Conservation (phyloP, 2,113 vertebrate genomes). For the Phylloscopus whistleri region DNA sequence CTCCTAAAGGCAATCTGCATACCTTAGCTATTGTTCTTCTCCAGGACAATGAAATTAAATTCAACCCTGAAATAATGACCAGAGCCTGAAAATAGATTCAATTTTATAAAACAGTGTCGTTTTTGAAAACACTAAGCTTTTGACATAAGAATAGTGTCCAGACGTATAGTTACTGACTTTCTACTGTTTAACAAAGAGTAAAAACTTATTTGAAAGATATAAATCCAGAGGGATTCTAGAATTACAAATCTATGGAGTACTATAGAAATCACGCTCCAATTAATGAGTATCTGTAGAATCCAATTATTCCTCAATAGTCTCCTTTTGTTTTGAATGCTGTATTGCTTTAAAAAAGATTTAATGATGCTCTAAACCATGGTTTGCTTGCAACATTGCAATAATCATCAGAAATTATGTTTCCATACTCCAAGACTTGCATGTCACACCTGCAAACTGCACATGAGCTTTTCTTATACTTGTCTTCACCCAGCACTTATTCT, state of each 20-base stretch:
- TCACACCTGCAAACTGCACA: not conserved
- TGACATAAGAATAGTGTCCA: not conserved
- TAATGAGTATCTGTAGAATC: not conserved
- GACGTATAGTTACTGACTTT: not conserved
- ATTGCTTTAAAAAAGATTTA: not conserved
- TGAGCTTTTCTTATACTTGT: not conserved
- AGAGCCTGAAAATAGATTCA: not conserved
- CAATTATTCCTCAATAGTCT: not conserved
- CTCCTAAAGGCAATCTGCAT: not conserved
- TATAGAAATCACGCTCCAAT: not conserved
- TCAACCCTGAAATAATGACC: not conserved
- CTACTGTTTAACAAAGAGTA: not conserved
- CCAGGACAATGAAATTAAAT: not conserved
- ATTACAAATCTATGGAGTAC: not conserved
- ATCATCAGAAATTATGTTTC: not conserved
- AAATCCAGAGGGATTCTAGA: not conserved
- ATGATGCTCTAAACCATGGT: not conserved
- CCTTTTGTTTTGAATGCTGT: not conserved
- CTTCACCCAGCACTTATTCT: not conserved
- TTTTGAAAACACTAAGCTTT: not conserved
- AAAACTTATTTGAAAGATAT: not conserved
- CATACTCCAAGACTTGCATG: not conserved
- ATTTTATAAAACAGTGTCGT: not conserved
- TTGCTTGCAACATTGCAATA: not conserved
- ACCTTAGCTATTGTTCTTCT: not conserved